phyloP scores from a whole-genome alignment of 2,113 vertebrate species.

The Pogona vitticeps region DNA sequence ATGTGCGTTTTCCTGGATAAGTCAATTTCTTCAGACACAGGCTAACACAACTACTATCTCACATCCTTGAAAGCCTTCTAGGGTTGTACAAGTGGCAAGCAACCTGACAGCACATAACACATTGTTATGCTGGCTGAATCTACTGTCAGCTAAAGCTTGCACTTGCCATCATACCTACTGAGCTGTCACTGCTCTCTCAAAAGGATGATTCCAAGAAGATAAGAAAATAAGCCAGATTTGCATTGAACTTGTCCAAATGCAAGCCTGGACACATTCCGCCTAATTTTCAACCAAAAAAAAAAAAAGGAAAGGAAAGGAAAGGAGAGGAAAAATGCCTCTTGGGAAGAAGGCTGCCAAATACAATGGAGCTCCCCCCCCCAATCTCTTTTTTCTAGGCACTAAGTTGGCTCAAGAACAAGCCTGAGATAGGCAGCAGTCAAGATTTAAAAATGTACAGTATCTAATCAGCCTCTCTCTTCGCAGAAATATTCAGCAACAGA shows the following conservation, averaged over 20 bases:
- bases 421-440: constrained; percentile 30
- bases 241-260: constrained; percentile 32
- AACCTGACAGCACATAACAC: too few relatives aligned
- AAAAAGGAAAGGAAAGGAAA: background rate
- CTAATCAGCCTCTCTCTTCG: constrained; percentile 44
- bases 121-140: background rate
- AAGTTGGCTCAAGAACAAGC: constrained; percentile 37
- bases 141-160: background rate
- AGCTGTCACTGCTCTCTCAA: constrained; percentile 25
- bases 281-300: background rate
- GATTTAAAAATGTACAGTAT: constrained; percentile 53
- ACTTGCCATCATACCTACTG: background rate
- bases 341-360: constrained; percentile 40
- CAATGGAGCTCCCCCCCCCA: background rate
- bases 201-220: constrained; percentile 29
- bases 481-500: constrained; percentile 34
- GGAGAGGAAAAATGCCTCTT: background rate
- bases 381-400: constrained; percentile 42
- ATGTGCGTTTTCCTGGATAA: background rate
- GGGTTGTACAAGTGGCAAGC: too few relatives aligned
- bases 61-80: too few relatives aligned
- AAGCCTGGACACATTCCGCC: constrained; percentile 21
- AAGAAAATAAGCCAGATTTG: constrained; percentile 38
- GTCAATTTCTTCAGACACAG: too few relatives aligned
- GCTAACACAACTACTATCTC: too few relatives aligned